phyloP scores from a whole-genome alignment of 2,888 invertebrate species.

The Pasiphila rectangulata region DNA sequence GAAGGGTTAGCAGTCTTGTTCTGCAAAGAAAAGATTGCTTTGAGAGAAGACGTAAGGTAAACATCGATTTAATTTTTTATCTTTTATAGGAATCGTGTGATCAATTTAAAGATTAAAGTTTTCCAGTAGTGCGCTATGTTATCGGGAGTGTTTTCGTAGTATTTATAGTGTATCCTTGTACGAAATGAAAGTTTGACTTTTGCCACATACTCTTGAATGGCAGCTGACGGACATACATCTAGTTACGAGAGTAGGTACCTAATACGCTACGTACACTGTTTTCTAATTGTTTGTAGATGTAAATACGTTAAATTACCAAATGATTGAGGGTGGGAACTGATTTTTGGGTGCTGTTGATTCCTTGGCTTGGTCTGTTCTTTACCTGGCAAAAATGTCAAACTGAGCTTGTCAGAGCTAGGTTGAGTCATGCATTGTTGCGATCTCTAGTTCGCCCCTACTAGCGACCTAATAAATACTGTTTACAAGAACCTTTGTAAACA shows the following conservation, averaged over 20 bases:
- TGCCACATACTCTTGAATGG: conserved; percentile 82
- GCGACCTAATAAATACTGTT: conserved; percentile 48
- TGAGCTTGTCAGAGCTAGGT: conserved; percentile 78
- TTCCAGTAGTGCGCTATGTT: conserved; percentile 46
- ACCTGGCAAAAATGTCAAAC: conserved; percentile 73
- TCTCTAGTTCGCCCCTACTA: conserved; percentile 51
- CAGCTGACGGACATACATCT: conserved; percentile 78
- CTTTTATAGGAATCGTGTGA: conserved; percentile 61
- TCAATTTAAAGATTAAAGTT: conserved; percentile 50
- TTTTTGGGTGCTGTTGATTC: conserved; percentile 52
- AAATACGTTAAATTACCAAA: conserved; percentile 48
- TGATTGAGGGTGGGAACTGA: conserved; percentile 41
- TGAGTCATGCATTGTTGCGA: conserved; percentile 79
- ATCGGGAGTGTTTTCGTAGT: conserved; percentile 69
- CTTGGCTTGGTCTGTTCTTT: conserved; percentile 67
- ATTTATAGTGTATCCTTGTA: conserved; percentile 81
- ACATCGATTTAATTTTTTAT: conserved; percentile 80
- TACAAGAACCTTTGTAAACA: conserved; percentile 31
- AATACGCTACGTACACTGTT: conserved; percentile 63
- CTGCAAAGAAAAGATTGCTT: conserved; percentile 80
- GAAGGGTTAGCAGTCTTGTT: conserved; percentile 79
- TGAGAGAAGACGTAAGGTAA: conserved; percentile 81
- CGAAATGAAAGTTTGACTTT: conserved; percentile 81
- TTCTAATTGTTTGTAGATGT: conserved; percentile 47
- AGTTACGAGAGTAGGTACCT: conserved; percentile 69